Evolutionary conservation across 2,797 vertebrate genomes (phyloP), one percentile per base, ranked within the genome.

Genomic region (Sebastiscus tertius): DNA sequence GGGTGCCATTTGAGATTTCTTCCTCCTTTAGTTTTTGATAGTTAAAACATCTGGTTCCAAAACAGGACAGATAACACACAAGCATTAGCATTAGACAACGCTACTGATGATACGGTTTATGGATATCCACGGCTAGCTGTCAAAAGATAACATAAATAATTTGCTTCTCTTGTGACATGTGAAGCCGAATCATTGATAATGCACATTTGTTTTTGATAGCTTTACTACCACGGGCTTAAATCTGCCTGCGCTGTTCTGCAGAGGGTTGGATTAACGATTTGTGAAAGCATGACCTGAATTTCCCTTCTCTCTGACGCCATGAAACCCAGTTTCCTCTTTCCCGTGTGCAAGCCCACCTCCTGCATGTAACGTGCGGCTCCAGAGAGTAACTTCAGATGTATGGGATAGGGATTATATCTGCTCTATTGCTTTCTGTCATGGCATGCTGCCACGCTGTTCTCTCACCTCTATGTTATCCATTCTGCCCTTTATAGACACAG

Each of bases 251-350:
- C 77, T 87, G 65, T 79, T 82, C 84, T 84, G 80, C 80, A 80
- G 83, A 88, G 49, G 81, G 87, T 61, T 77, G 84, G 83, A 88
- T 79, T 64, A 87, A 89, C 49, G 24, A 81, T 85, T 83, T 75
- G 59, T 84, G 71, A 87, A 88, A 88, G 93, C 93, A 93, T 93
- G 93, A 90, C 88, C 90, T 88, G 72, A 89, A 86, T 80, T 71
- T 61, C 66, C 68, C 59, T 72, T 9, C 16, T 78, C 68, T 81
- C 76, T 56, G 68, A 86, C 70, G 71, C 78, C 80, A 62, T 81
- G 74, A 88, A 91, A 75, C 84, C 84, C 83, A 79, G 52, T 84
- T 87, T 80, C 68, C 83, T 81, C 59, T 49, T 79, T 81, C 75
- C 87, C 12, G 7, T 81, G 88, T 86, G 81, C 84, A 64, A 88